Evolutionary conservation across 2,797 vertebrate species (phyloP).

Genomic region (Sylvia borin): DNA sequence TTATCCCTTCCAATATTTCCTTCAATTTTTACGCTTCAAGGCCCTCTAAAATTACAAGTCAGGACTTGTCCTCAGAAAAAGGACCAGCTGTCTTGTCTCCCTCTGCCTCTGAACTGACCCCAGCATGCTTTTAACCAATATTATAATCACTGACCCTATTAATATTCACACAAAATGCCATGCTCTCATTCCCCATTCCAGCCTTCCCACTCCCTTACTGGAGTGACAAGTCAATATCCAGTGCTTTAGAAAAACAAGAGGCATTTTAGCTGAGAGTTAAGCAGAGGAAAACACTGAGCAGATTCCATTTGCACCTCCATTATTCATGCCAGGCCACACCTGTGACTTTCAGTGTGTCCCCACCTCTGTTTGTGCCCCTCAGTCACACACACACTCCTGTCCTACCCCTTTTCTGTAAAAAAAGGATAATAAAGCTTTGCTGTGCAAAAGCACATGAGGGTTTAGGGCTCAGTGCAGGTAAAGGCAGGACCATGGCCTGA

Average conservation of each 20-base stretch:
- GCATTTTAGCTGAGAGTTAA: not conserved
- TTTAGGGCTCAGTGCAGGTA: not conserved
- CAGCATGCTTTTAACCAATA: not conserved
- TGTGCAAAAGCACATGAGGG: not conserved
- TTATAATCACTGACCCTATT: not conserved
- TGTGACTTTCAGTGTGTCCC: not conserved
- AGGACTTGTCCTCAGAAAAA: not conserved
- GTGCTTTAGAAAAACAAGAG: not conserved
- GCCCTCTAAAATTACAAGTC: constrained; percentile 11
- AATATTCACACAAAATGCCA: not conserved
- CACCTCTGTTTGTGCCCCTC: not conserved
- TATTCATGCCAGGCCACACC: not conserved
- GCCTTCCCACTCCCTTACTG: not conserved
- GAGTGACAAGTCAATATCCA: not conserved
- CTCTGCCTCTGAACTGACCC: not conserved
- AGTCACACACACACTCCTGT: not conserved
- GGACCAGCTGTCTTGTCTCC: not conserved
- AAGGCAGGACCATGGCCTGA: not conserved
- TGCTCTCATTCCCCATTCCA: not conserved
- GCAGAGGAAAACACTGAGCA: not conserved
- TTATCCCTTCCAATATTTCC: not conserved
- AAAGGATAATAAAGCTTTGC: not conserved
- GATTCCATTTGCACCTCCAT: not conserved
- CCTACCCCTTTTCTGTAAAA: not conserved
- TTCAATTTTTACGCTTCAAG: not conserved